phyloP scores from a whole-genome alignment of 1,140 invertebrate genomes.

The Apolygus lucorum region DNA sequence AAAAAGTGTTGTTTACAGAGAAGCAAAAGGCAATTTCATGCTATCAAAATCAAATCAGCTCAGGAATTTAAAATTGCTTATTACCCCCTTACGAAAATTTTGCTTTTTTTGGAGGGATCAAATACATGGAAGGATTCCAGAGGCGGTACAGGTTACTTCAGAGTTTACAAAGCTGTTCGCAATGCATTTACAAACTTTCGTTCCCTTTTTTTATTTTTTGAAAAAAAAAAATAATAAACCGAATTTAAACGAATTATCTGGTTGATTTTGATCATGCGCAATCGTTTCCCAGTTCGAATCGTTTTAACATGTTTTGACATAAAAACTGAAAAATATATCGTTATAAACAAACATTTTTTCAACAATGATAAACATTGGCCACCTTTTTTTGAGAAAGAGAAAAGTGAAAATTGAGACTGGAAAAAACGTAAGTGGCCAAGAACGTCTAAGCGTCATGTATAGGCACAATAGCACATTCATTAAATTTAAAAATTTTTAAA shows the following conservation, averaged over 20 bases:
- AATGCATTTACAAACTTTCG: background rate
- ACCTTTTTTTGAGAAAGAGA: background rate
- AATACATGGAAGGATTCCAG: constrained; percentile 16
- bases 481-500: background rate
- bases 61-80: background rate
- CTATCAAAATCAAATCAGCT: background rate
- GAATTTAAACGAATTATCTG: background rate
- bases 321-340: background rate
- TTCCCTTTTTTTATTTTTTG: background rate
- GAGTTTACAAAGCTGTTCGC: background rate
- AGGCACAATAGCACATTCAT: constrained; percentile 11
- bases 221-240: background rate
- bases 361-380: background rate
- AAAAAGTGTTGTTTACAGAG: constrained; percentile 4
- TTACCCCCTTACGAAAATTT: background rate
- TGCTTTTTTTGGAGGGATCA: constrained; percentile 7
- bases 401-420: background rate
- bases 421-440: background rate
- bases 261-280: too few relatives aligned
- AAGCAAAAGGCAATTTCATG: constrained; percentile 12
- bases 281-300: background rate
- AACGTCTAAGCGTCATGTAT: constrained; percentile 11
- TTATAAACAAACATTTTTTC: background rate
- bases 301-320: background rate
- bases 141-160: constrained; percentile 10